Percentiles rank a stretch among this genome's conserved stretches.
phyloP scores from a whole-genome alignment of 2,888 invertebrate species.

The Cremastobaeus sp. region DNA sequence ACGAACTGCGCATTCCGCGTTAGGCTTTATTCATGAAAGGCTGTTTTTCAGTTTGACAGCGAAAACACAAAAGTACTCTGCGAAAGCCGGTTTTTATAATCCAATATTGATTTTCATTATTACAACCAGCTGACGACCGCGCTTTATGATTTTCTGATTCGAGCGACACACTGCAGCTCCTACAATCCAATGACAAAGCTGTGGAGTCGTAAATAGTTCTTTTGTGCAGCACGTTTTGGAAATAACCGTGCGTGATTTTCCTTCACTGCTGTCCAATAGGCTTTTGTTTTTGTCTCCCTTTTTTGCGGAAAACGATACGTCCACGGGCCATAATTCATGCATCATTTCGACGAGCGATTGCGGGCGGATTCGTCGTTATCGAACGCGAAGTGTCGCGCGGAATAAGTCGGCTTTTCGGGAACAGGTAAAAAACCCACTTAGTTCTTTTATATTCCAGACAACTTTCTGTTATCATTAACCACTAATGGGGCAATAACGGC shows the following conservation, averaged over 20 bases:
- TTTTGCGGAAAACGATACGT: slow-evolving; percentile 29
- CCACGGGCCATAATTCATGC: slow-evolving; percentile 20
- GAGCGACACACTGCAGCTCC: slow-evolving; percentile 35
- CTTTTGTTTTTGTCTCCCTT: slow-evolving; percentile 32
- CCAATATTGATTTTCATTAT: slow-evolving; percentile 52
- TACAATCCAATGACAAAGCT: slow-evolving; percentile 48
- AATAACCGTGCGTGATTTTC: slow-evolving; percentile 31
- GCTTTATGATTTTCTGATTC: slow-evolving; percentile 45
- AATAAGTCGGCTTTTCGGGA: too few relatives aligned
- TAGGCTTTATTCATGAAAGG: slow-evolving; percentile 10
- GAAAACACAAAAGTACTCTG: slow-evolving; percentile 7
- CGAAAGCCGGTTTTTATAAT: slow-evolving; percentile 33
- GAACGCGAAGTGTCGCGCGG: not conserved
- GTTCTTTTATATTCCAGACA: not conserved
- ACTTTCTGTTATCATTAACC: not conserved
- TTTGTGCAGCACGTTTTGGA: slow-evolving; percentile 35
- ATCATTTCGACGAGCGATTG: slow-evolving; percentile 22
- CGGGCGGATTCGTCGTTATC: slow-evolving; percentile 10
- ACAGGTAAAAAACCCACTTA: not conserved
- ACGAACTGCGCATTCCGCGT: slow-evolving; percentile 1
- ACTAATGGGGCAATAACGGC: not conserved
- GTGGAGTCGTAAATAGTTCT: slow-evolving; percentile 35
- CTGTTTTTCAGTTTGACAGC: slow-evolving; percentile 13
- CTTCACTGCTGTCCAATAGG: slow-evolving; percentile 14
- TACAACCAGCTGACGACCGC: slow-evolving; percentile 44